Evolutionary conservation across 2,113 vertebrate genomes (phyloP), one percentile per base, ranked within the genome.

Genomic region (Calyptomena viridis): DNA sequence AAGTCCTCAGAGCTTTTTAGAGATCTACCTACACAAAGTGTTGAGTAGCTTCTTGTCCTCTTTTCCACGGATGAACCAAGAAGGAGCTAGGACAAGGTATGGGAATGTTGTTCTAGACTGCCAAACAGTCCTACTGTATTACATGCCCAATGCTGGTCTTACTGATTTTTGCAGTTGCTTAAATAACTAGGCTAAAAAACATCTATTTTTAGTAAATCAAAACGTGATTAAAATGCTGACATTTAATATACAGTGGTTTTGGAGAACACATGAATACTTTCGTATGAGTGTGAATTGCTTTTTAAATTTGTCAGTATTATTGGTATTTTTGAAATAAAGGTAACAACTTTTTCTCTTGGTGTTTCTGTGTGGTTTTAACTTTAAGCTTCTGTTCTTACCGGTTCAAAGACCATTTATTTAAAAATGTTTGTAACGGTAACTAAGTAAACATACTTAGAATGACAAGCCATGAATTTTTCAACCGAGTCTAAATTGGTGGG

Each of bases 281-380:
- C 97, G 97, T 98, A 98, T 97, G 97, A 97, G 96, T 59, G 87
- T 97, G 95, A 98, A 96, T 49, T 96, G 97, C 97, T 98, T 98
- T 97, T 97, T 96, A 97, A 97, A 97, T 98, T 95, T 98, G 97
- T 98, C 98, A 98, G 98, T 98, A 98, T 98, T 98, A 98, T 9
- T 96, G 96, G 91, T 97, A 97, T 98, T 98, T 97, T 98, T 98
- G 97, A 97, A 98, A 98, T 98, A 98, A 98, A 98, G 96, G 94
- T 97, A 97, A 96, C 94, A 97, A 97, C 96, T 97, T 96, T 97
- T 98, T 97, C 93, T 68, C 87, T 73, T 86, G 56, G 88, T 19
- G 73, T 68, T 74, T 81, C 52, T 60, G 47, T 44, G 62, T 81
- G 39, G 17, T 37, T 96, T 96, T 80, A 63, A 67, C n/a, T 80